phyloP scores from a whole-genome alignment of 2,113 vertebrate species.

The Mustela nigripes region DNA sequence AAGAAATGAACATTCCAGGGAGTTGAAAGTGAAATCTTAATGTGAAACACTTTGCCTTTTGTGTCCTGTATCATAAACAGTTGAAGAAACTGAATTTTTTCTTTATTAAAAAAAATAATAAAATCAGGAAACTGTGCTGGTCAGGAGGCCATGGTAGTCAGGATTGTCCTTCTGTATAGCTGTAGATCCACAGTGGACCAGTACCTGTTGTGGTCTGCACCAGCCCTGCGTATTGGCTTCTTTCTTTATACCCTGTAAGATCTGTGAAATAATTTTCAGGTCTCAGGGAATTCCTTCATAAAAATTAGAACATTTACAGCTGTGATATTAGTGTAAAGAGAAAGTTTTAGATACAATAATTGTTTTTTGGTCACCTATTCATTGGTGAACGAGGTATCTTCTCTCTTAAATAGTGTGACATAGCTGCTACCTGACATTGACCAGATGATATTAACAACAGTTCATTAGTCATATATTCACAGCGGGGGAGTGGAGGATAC shows the following conservation, averaged over 20 bases:
- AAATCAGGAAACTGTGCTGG: background rate
- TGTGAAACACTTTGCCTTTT: constrained; percentile 71
- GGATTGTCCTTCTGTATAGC: background rate
- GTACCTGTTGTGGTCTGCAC: background rate
- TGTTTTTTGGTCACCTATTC: background rate
- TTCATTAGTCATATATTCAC: background rate
- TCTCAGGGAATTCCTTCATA: background rate
- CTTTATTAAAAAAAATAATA: constrained; percentile 31
- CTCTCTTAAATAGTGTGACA: background rate
- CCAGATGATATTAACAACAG: background rate
- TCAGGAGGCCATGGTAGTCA: background rate
- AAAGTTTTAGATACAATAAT: background rate
- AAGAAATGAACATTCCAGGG: constrained; percentile 76
- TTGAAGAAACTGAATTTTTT: background rate
- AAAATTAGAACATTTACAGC: background rate
- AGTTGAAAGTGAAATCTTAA: constrained; percentile 3
- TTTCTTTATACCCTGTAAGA: background rate
- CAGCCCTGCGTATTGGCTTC: background rate
- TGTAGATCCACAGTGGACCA: background rate
- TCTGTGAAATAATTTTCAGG: background rate
- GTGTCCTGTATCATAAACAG: constrained; percentile 59
- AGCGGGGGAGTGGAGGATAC: background rate
- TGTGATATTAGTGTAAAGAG: background rate
- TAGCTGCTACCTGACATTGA: background rate
- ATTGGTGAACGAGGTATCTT: background rate